Percentiles rank a stretch among this genome's conserved stretches.
These are phyloP conservation scores for Chymomyza procnemis DNA, from an alignment of 2,888 invertebrate species.

Conservation along the genomic window DNA sequence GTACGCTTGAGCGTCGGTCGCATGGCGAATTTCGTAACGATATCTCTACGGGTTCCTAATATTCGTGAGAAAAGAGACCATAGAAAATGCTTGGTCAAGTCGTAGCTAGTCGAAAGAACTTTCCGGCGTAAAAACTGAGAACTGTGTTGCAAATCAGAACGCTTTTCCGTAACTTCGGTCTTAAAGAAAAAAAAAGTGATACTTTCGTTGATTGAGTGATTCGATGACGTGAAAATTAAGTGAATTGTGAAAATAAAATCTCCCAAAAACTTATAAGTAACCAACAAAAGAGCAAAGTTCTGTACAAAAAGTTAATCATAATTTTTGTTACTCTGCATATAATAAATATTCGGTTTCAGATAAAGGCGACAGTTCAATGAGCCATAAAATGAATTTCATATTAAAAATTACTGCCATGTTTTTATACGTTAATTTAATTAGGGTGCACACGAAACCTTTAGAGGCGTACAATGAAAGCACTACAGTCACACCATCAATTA, in stretches of 20 bases:
- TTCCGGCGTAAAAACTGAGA: neutral
- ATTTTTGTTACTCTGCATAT: neutral
- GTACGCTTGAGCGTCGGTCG: neutral
- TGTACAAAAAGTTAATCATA: neutral
- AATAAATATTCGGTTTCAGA: neutral
- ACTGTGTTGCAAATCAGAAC: neutral
- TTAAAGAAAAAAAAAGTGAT: too few species aligned
- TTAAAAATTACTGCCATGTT: conserved; percentile 34
- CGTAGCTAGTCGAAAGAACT: neutral
- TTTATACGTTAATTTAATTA: conserved; percentile 8
- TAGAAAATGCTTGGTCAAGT: neutral
- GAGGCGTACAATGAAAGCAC: neutral
- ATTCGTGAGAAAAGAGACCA: neutral
- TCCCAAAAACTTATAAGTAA: neutral
- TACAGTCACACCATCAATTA: neutral
- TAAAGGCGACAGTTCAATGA: neutral
- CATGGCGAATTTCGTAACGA: neutral
- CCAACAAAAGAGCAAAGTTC: neutral
- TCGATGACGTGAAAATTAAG: neutral
- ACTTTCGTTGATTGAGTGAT: neutral
- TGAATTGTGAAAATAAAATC: neutral
- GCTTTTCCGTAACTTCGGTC: neutral
- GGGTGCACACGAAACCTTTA: neutral
- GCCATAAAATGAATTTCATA: conserved; percentile 35
- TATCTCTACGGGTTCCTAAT: neutral